These are phyloP conservation scores for Scaptomyza parva DNA, from an alignment of 2,888 invertebrate genomes.

Conservation along the genomic window DNA sequence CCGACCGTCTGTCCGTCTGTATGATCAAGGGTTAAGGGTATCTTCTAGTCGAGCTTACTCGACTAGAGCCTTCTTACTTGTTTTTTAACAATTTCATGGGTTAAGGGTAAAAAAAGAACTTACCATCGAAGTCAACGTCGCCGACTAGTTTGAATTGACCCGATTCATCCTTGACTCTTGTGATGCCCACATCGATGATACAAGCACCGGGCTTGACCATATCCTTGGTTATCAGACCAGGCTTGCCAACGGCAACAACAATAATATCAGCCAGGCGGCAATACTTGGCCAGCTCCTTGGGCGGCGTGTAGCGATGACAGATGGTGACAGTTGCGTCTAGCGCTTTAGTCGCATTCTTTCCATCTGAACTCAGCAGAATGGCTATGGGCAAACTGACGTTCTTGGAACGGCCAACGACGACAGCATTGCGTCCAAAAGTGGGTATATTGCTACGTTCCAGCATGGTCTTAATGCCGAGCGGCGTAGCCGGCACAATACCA, in stretches of 20 bases:
- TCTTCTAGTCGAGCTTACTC: too few relatives aligned
- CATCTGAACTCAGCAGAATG: constrained; percentile 92
- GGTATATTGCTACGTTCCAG: constrained; percentile 87
- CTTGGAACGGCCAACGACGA: constrained; percentile 95
- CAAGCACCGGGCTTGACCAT: constrained; percentile 96
- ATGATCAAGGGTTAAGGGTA: too few relatives aligned
- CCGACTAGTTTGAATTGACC: constrained; percentile 92
- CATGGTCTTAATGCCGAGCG: constrained; percentile 87
- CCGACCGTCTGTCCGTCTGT: too few relatives aligned
- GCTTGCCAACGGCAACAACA: constrained; percentile 87
- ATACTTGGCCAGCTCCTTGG: constrained; percentile 89
- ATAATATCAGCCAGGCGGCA: constrained; percentile 86
- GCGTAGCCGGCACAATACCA: constrained; percentile 92
- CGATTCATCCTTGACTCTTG: constrained; percentile 88
- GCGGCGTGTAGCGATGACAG: constrained; percentile 94
- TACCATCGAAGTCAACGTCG: constrained; percentile 94
- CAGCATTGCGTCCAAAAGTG: constrained; percentile 94
- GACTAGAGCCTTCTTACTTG: too few relatives aligned
- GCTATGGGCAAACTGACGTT: constrained; percentile 96
- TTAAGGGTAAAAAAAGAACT: neutral
- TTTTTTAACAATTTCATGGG: too few relatives aligned
- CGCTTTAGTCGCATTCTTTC: constrained; percentile 88
- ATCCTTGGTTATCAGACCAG: constrained; percentile 90
- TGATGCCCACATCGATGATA: constrained; percentile 95
- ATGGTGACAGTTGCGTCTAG: constrained; percentile 95